Evolutionary conservation across 2,797 vertebrate species (phyloP), one percentile per base, ranked within the genome.

Genomic region (Danio albolineatus): DNA sequence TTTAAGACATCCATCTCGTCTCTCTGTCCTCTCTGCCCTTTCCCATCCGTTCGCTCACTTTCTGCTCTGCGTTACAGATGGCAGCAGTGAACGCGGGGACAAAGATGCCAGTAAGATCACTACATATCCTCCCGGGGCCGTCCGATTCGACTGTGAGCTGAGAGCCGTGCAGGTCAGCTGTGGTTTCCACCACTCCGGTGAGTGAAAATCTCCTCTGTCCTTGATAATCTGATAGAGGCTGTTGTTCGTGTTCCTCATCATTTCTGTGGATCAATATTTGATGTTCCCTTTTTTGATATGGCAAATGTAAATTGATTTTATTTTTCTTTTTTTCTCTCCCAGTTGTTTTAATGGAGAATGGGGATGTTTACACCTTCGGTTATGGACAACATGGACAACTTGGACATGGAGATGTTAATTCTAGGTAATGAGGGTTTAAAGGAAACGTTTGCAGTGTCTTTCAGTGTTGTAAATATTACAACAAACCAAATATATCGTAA

Each of bases 91-190:
- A 87, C 96, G 96, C 48, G 97, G 97, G 61, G 98, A 99, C 85
- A 99, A 99, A 79, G 98, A 99, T 87, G 95, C 98, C 84, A 99
- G 98, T 91, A 99, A 99, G 94, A 98, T 99, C 86, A 97, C 98
- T 83, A 99, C 98, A 0, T 99, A 99, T 71, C 98, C 98, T 14
- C 98, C 98, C 0, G 98, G 98, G n/a, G 93, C 96, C 0, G 96
- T 99, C 67, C 93, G 95, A 43, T 99, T 99, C 85, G 97, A 99
- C 90, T 96, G 95, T 82, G 98, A 99, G 73, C 90, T 99, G 76
- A 92, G 97, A 80, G 98, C 97, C 0, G 91, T 97, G 21, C 98
- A 99, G 94, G 97, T 99, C 92, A 98, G 97, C 93, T 99, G 98
- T 78, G 98, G 98, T 78, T 99, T 99, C 90, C 98, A 99, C 87